A percentile compares a stretch with the other conserved stretches of the same genome.
phyloP scores from a whole-genome alignment of 2,888 invertebrate species.

The Sinhomidia bicolor region DNA sequence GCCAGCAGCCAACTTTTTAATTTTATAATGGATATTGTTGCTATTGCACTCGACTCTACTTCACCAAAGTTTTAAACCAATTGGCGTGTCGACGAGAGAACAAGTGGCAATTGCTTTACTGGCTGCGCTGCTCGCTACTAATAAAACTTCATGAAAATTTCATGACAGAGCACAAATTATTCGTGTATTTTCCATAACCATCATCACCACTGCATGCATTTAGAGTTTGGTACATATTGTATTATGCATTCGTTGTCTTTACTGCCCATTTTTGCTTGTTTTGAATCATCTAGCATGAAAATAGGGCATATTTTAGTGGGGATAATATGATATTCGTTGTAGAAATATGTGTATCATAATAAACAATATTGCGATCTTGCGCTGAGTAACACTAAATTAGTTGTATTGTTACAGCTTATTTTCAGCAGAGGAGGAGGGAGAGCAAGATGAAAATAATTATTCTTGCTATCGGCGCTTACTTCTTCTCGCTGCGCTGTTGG shows the following conservation, averaged over 20 bases:
- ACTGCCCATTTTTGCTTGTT: not conserved
- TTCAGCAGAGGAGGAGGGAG: not conserved
- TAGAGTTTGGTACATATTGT: not conserved
- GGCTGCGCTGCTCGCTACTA: not conserved
- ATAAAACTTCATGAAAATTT: slow-evolving; percentile 68
- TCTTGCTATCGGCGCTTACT: slow-evolving; percentile 31
- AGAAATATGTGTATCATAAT: not conserved
- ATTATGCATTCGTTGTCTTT: slow-evolving; percentile 27
- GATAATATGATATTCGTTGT: not conserved
- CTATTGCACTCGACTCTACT: not conserved
- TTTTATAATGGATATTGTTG: not conserved
- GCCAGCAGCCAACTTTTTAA: not conserved
- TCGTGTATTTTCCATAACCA: slow-evolving; percentile 56
- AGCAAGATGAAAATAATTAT: slow-evolving; percentile 10
- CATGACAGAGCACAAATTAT: slow-evolving; percentile 68
- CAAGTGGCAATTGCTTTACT: not conserved
- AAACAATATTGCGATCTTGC: not conserved
- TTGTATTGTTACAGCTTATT: not conserved
- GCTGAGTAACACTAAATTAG: not conserved
- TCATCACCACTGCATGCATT: not conserved
- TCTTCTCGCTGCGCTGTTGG: not conserved
- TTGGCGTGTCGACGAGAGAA: slow-evolving; percentile 42
- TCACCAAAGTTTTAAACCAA: slow-evolving; percentile 31
- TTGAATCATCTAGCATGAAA: not conserved
- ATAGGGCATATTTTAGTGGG: not conserved